phyloP scores from a whole-genome alignment of 2,888 invertebrate genomes.

The Hemistola chrysoprasaria region DNA sequence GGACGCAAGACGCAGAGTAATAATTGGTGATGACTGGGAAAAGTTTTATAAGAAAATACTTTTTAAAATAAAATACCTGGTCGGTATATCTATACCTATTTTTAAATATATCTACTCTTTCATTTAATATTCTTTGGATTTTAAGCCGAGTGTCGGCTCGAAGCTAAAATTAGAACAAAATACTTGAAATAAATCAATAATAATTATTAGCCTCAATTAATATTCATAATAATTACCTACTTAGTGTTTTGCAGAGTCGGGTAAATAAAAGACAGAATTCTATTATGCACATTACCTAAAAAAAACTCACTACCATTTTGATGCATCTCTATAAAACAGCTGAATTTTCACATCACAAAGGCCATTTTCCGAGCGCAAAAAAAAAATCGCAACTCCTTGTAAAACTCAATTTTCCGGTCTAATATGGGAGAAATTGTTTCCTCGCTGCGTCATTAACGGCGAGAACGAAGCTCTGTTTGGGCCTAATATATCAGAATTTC shows the following conservation, averaged over 20 bases:
- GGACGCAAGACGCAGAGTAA: constrained; percentile 12
- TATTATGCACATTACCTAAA: background rate
- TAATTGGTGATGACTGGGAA: constrained; percentile 16
- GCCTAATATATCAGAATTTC: constrained; percentile 5
- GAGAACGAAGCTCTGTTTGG: constrained; percentile 9
- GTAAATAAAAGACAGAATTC: too few relatives aligned
- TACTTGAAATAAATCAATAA: too few relatives aligned
- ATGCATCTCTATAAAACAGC: background rate
- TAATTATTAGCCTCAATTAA: too few relatives aligned
- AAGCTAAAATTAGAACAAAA: too few relatives aligned
- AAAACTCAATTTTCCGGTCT: constrained; percentile 40
- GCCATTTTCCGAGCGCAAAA: constrained; percentile 34
- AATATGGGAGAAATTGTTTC: constrained; percentile 57
- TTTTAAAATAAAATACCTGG: too few relatives aligned
- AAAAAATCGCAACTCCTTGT: constrained; percentile 28
- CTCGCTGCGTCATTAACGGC: constrained; percentile 43
- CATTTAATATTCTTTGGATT: too few relatives aligned
- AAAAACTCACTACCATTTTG: background rate
- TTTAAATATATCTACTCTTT: too few relatives aligned
- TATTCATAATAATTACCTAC: too few relatives aligned
- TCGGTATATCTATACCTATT: too few relatives aligned
- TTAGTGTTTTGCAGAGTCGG: too few relatives aligned
- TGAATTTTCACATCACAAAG: constrained; percentile 25
- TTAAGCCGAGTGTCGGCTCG: too few relatives aligned
- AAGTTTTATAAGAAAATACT: too few relatives aligned